Base-by-base conservation (phyloP, 1,140 invertebrate genomes). In the Brachionus sp. region DNA sequence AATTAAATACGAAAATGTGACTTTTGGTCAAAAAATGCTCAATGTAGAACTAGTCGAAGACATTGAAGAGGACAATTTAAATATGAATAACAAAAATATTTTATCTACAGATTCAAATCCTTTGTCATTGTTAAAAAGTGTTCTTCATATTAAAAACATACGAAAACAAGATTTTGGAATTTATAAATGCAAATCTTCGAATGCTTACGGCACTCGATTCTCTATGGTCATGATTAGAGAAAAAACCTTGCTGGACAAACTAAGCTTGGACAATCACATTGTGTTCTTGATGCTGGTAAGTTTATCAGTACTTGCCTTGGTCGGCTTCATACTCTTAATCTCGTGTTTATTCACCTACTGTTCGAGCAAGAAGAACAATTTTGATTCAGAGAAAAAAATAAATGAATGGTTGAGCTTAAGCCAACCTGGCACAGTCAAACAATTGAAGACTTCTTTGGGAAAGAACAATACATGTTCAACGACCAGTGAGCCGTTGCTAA, bases 1-100 rank as follows among this genome's bases (percentile, higher is more conserved):
- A 29, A 75, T 75, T 29, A 75, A 75, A 75, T 44, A 75, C 25
- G 70, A 75, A 75, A 75, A 75, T 46, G 39, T 75, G 19, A 75
- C 70, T 42, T 5, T 75, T 10, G 25, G 16, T 19, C 70, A 44
- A 46, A 75, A 75, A 75, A 46, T 23, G n/a, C 7, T 46, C 12
- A 19, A 75, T 33, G 13, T 25, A 23, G 70, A 75, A 4, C 12
- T 44, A 4, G 42, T 3, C 25, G 10, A 70, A 39, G 66, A 70
- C 37, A 70, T 70, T 33, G 66, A 70, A 39, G 66, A 70, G 35
- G 66, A 70, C 29, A 66, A 66, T 9, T 13, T 73, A 5, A 46
- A n/a, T n/a, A 25, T 19, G 1, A n/a, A 70, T 2, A 39, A 16
- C 16, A 70, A 39, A 16, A 39, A 70, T 37, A 16, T 70, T 37